Percentiles rank a stretch among this genome's conserved stretches.
These are phyloP conservation scores for Solea solea DNA, from an alignment of 2,113 vertebrate species.

Conservation along the genomic window DNA sequence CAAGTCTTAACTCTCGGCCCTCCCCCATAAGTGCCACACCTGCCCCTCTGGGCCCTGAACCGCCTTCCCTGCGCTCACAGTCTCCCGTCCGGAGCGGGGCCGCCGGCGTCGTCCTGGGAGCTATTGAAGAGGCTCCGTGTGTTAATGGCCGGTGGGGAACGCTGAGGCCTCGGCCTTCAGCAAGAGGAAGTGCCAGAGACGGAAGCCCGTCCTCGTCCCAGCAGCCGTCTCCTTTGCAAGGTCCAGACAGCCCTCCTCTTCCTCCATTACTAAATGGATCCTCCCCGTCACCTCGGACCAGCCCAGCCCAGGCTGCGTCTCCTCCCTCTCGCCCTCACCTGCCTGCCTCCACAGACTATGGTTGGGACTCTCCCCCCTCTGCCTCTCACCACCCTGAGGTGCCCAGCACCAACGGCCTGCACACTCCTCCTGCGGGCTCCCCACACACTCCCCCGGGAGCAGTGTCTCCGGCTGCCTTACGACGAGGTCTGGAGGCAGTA, in stretches of 20 bases:
- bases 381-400: constrained; percentile 82
- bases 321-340: constrained; percentile 78
- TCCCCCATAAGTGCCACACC: constrained; percentile 97
- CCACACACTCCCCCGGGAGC: constrained; percentile 84
- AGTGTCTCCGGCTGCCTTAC: constrained; percentile 89
- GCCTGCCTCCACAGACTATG: constrained; percentile 82
- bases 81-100: constrained; percentile 86
- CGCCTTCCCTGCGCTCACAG: constrained; percentile 90
- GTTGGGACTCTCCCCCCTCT: constrained; percentile 87
- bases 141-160: constrained; percentile 98
- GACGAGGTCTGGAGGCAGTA: constrained; percentile 91
- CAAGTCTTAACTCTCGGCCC: constrained; percentile 95
- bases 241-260: constrained; percentile 86
- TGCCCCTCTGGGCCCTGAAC: constrained; percentile 87
- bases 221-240: constrained; percentile 83
- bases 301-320: constrained; percentile 87
- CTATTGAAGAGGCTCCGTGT: constrained; percentile 91
- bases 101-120: constrained; percentile 76
- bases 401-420: constrained; percentile 89
- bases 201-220: constrained; percentile 91
- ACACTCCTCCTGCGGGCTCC: constrained; percentile 83
- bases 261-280: constrained; percentile 89
- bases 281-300: constrained; percentile 86
- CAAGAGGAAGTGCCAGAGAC: constrained; percentile 86
- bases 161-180: constrained; percentile 85